Base-by-base conservation (phyloP, 1,140 invertebrate genomes). In the Medauroidea extradentata region DNA sequence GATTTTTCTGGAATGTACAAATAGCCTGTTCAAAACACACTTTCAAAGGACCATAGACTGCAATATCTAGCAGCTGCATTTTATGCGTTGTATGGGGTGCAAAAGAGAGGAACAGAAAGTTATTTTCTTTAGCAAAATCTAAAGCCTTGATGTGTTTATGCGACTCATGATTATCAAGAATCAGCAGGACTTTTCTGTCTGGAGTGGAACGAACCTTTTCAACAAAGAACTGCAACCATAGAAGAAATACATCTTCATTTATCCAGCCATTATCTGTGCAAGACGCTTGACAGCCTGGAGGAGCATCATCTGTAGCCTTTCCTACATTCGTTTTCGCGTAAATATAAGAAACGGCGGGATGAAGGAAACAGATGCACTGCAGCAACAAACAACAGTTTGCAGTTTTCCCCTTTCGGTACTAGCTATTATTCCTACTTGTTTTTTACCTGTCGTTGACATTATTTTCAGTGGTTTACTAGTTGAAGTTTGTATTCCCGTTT, bases 11-110 rank as follows among this genome's bases (percentile, higher is more conserved):
- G 59, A 68, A 73, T 25, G 49, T 60, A 24, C 59, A 48, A 39
- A 66, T 43, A 54, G 49, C 67, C 59, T 67, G 53, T 16, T 63
- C 60, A 54, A 65, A 49, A 46, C 63, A 61, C 11, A 61, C 53
- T 21, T 79, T 78, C 9, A 81, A 71, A 27, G 75, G 69, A 0
- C 68, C 66, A 70, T 68, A 79, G 42, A 78, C 71, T 51, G 66
- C 54, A n/a, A 73, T 65, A 65, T 79, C 77, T 2, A 81, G 61
- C 8, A 78, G 78, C 58, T 80, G 78, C 51, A 80, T 64, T 63
- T 73, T 74, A 64, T 79, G 71, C 39, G 69, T 73, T 19, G 66
- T 72, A 59, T 79, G 77, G 27, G 78, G 75, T 59, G 78, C 75
- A 46, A 81, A 67, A 46, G 75, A 73, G 5, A 80, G 61, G 19